phyloP scores from a whole-genome alignment of 2,797 vertebrate genomes.

The Orientallactaga sibirica region DNA sequence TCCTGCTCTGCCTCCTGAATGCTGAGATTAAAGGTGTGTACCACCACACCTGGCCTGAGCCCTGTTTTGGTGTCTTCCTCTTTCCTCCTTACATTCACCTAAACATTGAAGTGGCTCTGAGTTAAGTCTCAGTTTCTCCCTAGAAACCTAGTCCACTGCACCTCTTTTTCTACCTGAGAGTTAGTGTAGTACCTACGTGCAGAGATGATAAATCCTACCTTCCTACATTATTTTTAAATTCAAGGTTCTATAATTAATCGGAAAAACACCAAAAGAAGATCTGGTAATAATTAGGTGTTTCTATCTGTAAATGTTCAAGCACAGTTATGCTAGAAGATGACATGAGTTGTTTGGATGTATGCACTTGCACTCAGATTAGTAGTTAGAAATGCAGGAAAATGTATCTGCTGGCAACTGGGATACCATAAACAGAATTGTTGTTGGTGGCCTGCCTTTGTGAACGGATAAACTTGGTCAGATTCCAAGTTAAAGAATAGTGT shows the following conservation, averaged over 20 bases:
- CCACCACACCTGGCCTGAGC: too few species aligned
- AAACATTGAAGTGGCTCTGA: background rate
- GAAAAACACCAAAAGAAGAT: background rate
- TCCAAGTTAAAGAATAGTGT: background rate
- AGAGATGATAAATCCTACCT: background rate
- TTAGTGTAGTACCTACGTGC: background rate
- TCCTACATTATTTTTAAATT: background rate
- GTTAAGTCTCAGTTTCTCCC: background rate
- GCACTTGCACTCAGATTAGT: background rate
- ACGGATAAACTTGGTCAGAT: background rate
- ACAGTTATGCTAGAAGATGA: background rate
- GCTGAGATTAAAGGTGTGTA: too few species aligned
- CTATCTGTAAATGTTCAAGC: background rate
- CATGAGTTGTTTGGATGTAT: background rate
- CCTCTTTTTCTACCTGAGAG: background rate
- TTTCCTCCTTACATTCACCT: background rate
- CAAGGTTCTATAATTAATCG: background rate
- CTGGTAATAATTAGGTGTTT: background rate
- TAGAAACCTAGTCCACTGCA: background rate
- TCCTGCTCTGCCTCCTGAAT: too few species aligned
- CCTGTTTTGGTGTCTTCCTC: background rate
- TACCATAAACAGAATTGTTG: background rate
- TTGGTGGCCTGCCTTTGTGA: background rate
- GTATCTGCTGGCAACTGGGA: background rate
- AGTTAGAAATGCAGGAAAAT: background rate